phyloP scores from a whole-genome alignment of 2,797 vertebrate genomes.

The Okamejei kenojei region DNA sequence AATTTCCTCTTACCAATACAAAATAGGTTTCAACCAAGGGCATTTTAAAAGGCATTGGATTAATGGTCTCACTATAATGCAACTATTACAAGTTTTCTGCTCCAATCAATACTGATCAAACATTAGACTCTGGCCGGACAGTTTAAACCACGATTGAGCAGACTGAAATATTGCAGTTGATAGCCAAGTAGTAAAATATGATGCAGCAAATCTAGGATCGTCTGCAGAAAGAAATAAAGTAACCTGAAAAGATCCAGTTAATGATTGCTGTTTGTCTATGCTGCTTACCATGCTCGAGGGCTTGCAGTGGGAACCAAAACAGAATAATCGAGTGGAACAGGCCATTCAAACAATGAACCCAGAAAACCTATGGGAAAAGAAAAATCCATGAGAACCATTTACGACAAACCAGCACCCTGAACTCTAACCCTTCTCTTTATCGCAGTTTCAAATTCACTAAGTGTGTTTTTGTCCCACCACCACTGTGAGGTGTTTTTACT shows the following conservation, averaged over 20 bases:
- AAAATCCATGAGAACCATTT: constrained; percentile 80
- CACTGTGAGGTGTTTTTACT: constrained; percentile 75
- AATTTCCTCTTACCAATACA: neutral
- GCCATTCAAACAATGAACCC: constrained; percentile 99
- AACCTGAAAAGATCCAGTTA: constrained; percentile 34
- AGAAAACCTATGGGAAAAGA: constrained; percentile 89
- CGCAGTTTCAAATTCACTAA: constrained; percentile 77
- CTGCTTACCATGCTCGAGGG: constrained; percentile 92
- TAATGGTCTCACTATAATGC: neutral
- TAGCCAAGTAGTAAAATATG: neutral
- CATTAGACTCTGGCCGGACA: neutral
- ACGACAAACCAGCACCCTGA: constrained; percentile 76
- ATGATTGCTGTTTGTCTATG: constrained; percentile 44
- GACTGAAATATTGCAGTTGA: neutral
- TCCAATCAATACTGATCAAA: neutral
- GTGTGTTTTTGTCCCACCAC: constrained; percentile 83
- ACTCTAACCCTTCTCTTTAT: constrained; percentile 86
- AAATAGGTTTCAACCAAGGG: neutral
- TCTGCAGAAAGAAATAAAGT: neutral
- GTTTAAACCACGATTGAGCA: neutral
- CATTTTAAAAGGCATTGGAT: neutral
- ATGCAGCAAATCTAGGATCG: neutral
- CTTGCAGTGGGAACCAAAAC: constrained; percentile 98
- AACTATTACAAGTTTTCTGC: neutral
- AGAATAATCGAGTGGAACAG: constrained; percentile 99